phyloP scores from a whole-genome alignment of 2,113 vertebrate genomes.

The Abramis brama region DNA sequence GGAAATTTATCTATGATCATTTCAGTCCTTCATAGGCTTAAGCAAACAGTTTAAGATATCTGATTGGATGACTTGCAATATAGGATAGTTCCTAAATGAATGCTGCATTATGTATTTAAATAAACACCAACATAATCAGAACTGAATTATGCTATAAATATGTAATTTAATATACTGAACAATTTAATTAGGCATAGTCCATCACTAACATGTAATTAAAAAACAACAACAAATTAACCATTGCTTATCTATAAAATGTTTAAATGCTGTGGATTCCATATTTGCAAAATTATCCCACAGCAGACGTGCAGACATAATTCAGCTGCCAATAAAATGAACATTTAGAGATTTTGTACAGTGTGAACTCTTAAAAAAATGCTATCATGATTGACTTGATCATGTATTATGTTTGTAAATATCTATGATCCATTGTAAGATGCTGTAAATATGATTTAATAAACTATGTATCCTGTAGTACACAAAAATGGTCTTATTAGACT shows the following conservation, averaged over 20 bases:
- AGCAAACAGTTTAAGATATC: not conserved
- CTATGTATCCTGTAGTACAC: not conserved
- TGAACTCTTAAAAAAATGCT: not conserved
- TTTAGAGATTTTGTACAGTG: not conserved
- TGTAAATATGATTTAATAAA: conserved; percentile 17
- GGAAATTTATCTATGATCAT: not conserved
- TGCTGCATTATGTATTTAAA: not conserved
- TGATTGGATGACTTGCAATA: not conserved
- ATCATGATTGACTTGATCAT: not conserved
- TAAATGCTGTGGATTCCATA: not conserved
- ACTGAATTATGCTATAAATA: not conserved
- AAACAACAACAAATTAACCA: not conserved
- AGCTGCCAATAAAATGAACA: not conserved
- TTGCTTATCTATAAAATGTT: not conserved
- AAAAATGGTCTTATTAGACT: not conserved
- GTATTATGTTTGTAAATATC: conserved; percentile 1
- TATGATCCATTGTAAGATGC: conserved; percentile 1
- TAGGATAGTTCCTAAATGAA: not conserved
- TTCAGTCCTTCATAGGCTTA: not conserved
- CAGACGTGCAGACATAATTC: not conserved
- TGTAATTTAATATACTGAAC: not conserved
- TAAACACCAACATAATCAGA: not conserved
- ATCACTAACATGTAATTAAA: not conserved
- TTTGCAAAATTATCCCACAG: not conserved
- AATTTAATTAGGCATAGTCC: not conserved